Conservation (phyloP, 2,888 invertebrate species). For the Chironomus tentans region DNA sequence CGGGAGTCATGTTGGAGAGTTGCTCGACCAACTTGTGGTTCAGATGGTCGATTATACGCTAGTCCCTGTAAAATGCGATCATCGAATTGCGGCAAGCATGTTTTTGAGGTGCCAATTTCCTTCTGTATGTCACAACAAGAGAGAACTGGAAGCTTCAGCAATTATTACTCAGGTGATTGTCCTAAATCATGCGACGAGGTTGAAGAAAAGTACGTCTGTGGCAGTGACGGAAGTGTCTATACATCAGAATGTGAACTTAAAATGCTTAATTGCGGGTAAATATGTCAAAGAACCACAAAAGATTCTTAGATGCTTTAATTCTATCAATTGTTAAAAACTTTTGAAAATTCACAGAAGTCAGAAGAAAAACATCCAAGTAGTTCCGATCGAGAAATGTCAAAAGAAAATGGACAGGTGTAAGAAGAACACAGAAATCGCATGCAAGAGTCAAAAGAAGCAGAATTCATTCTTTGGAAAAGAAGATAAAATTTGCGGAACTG, state of each 20-base stretch:
- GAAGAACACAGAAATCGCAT: slow-evolving; percentile 50
- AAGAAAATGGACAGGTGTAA: slow-evolving; percentile 64
- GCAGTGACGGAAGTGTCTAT: slow-evolving; percentile 82
- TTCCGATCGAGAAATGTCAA: slow-evolving; percentile 66
- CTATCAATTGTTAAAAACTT: no score
- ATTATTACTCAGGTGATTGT: slow-evolving; percentile 50
- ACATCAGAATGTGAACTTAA: slow-evolving; percentile 80
- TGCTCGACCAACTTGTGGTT: slow-evolving; percentile 80
- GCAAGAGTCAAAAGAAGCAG: slow-evolving; percentile 3
- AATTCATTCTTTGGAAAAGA: slow-evolving; percentile 40
- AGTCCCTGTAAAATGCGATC: slow-evolving; percentile 87
- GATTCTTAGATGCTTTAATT: no score
- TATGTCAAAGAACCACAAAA: neutral
- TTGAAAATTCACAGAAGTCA: neutral
- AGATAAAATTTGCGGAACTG: slow-evolving; percentile 83
- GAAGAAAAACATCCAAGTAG: slow-evolving; percentile 35
- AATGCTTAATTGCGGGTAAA: slow-evolving; percentile 79
- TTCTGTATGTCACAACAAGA: slow-evolving; percentile 72
- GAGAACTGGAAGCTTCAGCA: slow-evolving; percentile 50
- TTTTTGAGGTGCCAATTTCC: slow-evolving; percentile 85
- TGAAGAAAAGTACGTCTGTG: slow-evolving; percentile 56
- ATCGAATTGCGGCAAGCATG: slow-evolving; percentile 87
- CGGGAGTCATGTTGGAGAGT: slow-evolving; percentile 86
- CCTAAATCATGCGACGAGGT: slow-evolving; percentile 59
- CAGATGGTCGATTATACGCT: slow-evolving; percentile 79